A percentile compares a stretch with the other conserved stretches of the same genome.
phyloP scores from a whole-genome alignment of 2,888 invertebrate genomes.

The Pediacus dermestoides region DNA sequence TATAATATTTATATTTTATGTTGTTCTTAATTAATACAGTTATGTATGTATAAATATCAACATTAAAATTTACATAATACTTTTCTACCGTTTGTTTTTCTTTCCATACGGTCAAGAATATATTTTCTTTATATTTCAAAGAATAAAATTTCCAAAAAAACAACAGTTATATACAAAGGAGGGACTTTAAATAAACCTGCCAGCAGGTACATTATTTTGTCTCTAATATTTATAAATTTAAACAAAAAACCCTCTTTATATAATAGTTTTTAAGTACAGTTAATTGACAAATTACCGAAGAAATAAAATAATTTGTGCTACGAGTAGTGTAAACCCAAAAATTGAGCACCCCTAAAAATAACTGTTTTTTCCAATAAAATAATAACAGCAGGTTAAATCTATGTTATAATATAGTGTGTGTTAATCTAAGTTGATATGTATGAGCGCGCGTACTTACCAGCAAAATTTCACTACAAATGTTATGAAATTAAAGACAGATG shows the following conservation, averaged over 20 bases:
- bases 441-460: no score
- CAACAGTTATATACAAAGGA: constrained; percentile 47
- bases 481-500: no score
- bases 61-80: constrained; percentile 41
- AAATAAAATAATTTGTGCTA: no score
- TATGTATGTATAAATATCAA: constrained; percentile 41
- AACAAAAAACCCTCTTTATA: constrained; percentile 24
- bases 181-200: constrained; percentile 41
- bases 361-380: no score
- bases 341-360: no score
- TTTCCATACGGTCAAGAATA: constrained; percentile 23
- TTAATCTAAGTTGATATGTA: constrained; percentile 49
- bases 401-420: constrained; percentile 22
- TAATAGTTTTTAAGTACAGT: no score
- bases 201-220: constrained; percentile 41
- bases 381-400: not conserved
- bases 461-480: no score
- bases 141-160: constrained; percentile 47
- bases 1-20: no score
- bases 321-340: no score
- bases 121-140: constrained; percentile 34
- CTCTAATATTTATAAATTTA: constrained; percentile 15
- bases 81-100: constrained; percentile 29
- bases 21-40: no score
- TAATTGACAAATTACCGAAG: constrained; percentile 40